These are phyloP conservation scores for Coptodon rendalli DNA, from an alignment of 2,113 vertebrate genomes.

Conservation along the genomic window DNA sequence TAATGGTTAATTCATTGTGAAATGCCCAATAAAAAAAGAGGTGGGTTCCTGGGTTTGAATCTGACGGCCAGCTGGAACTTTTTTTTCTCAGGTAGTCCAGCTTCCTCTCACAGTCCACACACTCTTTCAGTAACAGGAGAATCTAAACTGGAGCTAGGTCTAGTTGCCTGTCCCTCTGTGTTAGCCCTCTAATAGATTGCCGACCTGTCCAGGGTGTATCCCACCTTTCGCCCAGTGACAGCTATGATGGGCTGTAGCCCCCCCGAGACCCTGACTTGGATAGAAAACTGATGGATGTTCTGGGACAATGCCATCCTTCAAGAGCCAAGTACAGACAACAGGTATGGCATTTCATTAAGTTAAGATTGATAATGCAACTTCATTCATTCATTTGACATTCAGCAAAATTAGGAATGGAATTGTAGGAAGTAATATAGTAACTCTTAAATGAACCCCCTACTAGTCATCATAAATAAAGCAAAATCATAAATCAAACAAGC, in stretches of 20 bases:
- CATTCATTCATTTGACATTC: not conserved
- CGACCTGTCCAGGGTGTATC: not conserved
- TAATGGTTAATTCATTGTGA: not conserved
- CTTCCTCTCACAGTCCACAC: not conserved
- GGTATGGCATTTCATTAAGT: not conserved
- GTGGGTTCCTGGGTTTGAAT: not conserved
- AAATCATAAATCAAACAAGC: not conserved
- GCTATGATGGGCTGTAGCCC: not conserved
- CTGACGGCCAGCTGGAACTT: rapidly evolving
- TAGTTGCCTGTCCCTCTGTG: not conserved
- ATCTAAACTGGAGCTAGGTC: not conserved
- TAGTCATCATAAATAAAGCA: not conserved
- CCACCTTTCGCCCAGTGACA: not conserved
- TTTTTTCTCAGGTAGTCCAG: rapidly evolving
- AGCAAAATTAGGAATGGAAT: not conserved
- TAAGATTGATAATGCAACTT: not conserved
- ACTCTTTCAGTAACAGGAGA: not conserved
- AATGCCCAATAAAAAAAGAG: not conserved
- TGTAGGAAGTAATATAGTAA: not conserved
- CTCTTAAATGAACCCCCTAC: not conserved
- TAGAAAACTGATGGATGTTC: not conserved
- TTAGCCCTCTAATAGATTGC: not conserved
- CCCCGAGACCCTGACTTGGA: not conserved
- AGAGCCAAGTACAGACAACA: not conserved
- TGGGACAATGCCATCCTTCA: not conserved